phyloP scores from a whole-genome alignment of 2,797 vertebrate genomes.

The Paedocypris micromegethes region DNA sequence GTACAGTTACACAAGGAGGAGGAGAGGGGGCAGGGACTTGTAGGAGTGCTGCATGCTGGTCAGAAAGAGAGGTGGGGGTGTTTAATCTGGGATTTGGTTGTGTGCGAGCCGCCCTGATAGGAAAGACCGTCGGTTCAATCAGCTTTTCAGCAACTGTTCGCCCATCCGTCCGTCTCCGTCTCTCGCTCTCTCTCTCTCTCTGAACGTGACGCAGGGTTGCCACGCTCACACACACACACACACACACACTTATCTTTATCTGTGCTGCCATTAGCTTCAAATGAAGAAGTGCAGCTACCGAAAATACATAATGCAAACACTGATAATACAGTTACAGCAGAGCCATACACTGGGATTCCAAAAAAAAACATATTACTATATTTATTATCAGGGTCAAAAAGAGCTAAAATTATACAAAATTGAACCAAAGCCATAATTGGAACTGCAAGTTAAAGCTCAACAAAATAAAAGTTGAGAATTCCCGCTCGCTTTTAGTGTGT shows the following conservation, averaged over 20 bases:
- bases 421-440: too few relatives aligned
- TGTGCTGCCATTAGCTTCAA: slow-evolving; percentile 27
- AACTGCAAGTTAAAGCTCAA: too few relatives aligned
- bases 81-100: slow-evolving; percentile 67
- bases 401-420: too few relatives aligned
- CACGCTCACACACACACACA: slow-evolving; percentile 9
- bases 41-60: slow-evolving; percentile 27
- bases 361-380: not conserved
- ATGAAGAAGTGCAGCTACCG: slow-evolving; percentile 15
- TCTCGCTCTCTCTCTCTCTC: slow-evolving; percentile 12
- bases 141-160: slow-evolving; percentile 49
- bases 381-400: too few relatives aligned
- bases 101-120: slow-evolving; percentile 64
- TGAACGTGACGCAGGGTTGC: slow-evolving; percentile 32
- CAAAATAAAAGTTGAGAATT: too few relatives aligned
- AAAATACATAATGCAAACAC: not conserved
- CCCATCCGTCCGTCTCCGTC: slow-evolving; percentile 30
- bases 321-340: not conserved
- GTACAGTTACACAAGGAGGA: slow-evolving; percentile 59
- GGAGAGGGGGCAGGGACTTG: slow-evolving; percentile 36
- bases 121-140: slow-evolving; percentile 52
- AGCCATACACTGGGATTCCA: not conserved
- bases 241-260: slow-evolving; percentile 37
- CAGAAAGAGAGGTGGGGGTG: slow-evolving; percentile 46
- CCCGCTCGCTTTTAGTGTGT: too few relatives aligned